Evolutionary conservation across 2,888 invertebrate genomes (phyloP).

Genomic region (Callimorpha dominula): DNA sequence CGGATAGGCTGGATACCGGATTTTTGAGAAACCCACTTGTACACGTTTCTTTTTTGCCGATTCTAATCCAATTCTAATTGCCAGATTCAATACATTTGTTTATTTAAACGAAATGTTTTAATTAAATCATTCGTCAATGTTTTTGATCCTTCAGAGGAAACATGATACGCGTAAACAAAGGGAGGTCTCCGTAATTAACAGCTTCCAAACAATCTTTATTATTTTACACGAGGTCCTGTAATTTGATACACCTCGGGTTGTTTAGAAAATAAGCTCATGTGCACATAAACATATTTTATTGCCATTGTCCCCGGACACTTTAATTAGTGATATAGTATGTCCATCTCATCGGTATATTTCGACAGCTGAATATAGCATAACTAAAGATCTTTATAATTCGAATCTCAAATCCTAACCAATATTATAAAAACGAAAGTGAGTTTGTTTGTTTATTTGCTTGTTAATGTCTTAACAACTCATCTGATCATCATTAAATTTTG

Average conservation of each 20-base stretch:
- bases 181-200: conserved; percentile 26
- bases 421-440: too few relatives aligned
- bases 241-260: background rate
- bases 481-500: too few relatives aligned
- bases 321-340: background rate
- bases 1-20: too few relatives aligned
- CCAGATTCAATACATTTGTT: background rate
- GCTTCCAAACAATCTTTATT: conserved; percentile 18
- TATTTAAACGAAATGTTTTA: background rate
- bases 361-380: background rate
- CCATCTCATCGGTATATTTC: background rate
- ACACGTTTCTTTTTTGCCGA: background rate
- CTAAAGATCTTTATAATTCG: too few relatives aligned
- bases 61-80: conserved; percentile 2
- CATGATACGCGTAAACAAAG: conserved; percentile 21
- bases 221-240: background rate
- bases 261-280: background rate
- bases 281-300: background rate
- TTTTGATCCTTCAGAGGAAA: conserved; percentile 21
- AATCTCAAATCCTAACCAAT: too few relatives aligned
- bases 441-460: too few relatives aligned
- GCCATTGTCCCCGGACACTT: background rate
- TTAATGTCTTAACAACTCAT: too few relatives aligned
- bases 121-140: background rate
- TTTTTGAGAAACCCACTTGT: too few relatives aligned